Conservation (phyloP, 1,140 invertebrate genomes). For the Mizuhopecten yessoensis region DNA sequence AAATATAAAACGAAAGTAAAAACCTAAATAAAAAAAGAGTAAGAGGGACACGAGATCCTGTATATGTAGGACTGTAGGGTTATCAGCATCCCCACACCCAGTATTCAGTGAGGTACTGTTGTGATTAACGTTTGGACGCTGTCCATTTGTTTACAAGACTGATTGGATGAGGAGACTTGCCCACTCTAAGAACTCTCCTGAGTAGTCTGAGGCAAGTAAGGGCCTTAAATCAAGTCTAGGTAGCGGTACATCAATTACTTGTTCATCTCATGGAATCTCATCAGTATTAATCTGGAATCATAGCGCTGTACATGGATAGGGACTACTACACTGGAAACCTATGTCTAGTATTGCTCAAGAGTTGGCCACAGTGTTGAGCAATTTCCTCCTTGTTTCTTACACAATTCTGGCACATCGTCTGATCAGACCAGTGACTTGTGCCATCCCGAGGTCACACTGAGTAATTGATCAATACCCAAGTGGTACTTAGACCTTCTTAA, state of each 20-base stretch:
- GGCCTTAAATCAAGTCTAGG: background rate
- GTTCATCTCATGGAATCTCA: background rate
- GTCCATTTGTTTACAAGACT: background rate
- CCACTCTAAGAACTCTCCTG: background rate
- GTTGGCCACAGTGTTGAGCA: background rate
- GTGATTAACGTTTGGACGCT: too few species aligned
- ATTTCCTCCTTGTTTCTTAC: too few species aligned
- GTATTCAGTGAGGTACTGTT: too few species aligned
- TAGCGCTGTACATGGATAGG: background rate
- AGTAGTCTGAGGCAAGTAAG: background rate
- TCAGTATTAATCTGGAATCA: background rate
- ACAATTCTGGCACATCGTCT: slow-evolving; percentile 10
- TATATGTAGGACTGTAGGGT: too few species aligned
- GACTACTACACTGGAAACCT: background rate
- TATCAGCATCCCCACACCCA: too few species aligned
- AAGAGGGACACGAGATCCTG: too few species aligned
- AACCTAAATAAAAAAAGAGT: too few species aligned
- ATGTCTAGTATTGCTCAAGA: background rate
- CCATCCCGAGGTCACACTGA: background rate
- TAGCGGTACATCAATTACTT: background rate
- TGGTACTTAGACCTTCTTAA: background rate
- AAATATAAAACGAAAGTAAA: too few species aligned
- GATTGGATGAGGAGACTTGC: background rate
- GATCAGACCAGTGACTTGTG: background rate
- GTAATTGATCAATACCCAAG: slow-evolving; percentile 15